These are phyloP conservation scores for Pipistrellus pygmaeus DNA, from an alignment of 2,797 vertebrate genomes.

Conservation along the genomic window DNA sequence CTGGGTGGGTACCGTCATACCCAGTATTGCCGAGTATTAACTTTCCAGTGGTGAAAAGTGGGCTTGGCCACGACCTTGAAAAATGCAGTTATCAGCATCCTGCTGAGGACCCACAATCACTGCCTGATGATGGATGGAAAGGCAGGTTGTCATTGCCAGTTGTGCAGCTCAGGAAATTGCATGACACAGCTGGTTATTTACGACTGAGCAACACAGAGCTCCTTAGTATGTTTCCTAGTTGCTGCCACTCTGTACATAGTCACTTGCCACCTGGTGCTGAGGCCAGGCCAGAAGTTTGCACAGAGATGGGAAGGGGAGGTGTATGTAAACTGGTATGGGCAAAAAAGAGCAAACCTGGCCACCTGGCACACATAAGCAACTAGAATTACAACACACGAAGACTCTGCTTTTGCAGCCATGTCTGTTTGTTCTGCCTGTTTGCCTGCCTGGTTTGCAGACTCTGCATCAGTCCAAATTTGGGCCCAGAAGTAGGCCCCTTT, in stretches of 20 bases:
- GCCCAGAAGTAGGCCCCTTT: slow-evolving; percentile 67
- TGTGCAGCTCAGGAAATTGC: slow-evolving; percentile 56
- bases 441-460: slow-evolving; percentile 50
- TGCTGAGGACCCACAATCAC: slow-evolving; percentile 50
- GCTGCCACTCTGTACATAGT: not conserved
- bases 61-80: slow-evolving; percentile 51
- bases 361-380: not conserved
- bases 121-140: slow-evolving; percentile 51
- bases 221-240: slow-evolving; percentile 24
- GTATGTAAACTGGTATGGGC: not conserved
- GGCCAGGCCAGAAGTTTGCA: not conserved
- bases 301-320: not conserved
- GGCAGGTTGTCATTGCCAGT: slow-evolving; percentile 22
- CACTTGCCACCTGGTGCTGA: not conserved
- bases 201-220: slow-evolving; percentile 15
- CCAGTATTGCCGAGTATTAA: slow-evolving; percentile 22
- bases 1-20: slow-evolving; percentile 20
- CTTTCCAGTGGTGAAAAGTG: not conserved
- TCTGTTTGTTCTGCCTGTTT: slow-evolving; percentile 40
- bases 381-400: not conserved
- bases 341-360: not conserved
- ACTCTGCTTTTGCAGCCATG: slow-evolving; percentile 27
- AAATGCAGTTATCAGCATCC: slow-evolving; percentile 67
- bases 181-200: slow-evolving; percentile 39
- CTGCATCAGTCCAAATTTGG: not conserved